Base-by-base conservation (phyloP, 2,113 vertebrate species). In the Corythoichthys haematopterus region DNA sequence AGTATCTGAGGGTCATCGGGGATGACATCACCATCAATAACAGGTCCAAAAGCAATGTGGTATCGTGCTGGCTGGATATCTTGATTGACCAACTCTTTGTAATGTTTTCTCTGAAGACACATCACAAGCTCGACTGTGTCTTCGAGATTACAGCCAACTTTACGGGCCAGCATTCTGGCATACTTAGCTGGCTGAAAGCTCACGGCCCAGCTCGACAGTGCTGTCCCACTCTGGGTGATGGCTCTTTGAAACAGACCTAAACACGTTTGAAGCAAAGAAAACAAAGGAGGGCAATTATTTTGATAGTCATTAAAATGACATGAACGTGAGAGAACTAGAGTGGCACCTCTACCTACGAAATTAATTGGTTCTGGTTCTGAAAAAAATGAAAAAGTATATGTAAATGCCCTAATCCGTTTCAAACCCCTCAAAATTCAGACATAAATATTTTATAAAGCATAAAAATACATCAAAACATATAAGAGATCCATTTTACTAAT, bases 21-120 rank as follows among this genome's bases (percentile, higher is more conserved):
- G 66, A 99, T 98, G 51, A 99, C 97, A 50, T 99, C 97, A 0
- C 97, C 97, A 51, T 99, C 97, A n/a, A 99, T 99, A 59, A 99
- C 97, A 0, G 97, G 97, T 69, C 97, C 97, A 73, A 99, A 99
- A 70, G 97, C 96, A 77, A 99, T 99, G 65, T 99, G 97, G 88
- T 99, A 99, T 79, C 97, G 91, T 2, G 96, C 96, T 46, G 97
- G 97, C 69, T 99, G 97, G 77, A 99, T 97, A 88, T 99, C 97
- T 88, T 98, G 96, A 83, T 99, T 97, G 1, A 99, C 95, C 65
- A 99, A 94, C 92, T 98, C 96, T 88, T 96, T 95, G 48, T 97
- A 98, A 91, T 95, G 95, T 90, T 98, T 98, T 85, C 92, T 95
- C 90, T 98, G 97, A 3, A 99, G 92, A 77, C 97, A 99, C 83